These are phyloP conservation scores for Ctenochaetus hawaiiensis DNA, from an alignment of 2,797 vertebrate species.

Conservation along the genomic window DNA sequence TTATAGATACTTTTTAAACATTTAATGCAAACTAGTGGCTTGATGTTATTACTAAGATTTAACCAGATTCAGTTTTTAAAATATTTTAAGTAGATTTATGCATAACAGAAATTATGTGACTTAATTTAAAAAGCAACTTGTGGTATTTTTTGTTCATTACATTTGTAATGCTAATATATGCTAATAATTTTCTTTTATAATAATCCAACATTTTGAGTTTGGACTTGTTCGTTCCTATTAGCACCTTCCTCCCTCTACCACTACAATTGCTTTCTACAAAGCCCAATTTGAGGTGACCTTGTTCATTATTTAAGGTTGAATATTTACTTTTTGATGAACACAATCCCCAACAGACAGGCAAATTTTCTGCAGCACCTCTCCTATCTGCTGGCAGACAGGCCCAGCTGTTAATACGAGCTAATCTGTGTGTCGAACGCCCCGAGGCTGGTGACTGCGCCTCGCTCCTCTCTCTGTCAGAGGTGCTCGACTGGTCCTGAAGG, in stretches of 20 bases:
- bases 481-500: constrained; percentile 56
- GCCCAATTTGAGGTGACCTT: constrained; percentile 9
- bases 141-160: not conserved
- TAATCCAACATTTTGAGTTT: not conserved
- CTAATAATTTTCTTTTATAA: not conserved
- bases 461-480: constrained; percentile 49
- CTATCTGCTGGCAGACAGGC: constrained; percentile 61
- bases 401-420: constrained; percentile 68
- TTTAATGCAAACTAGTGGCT: no score
- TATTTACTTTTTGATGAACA: constrained; percentile 42
- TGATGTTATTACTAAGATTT: no score
- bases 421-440: constrained; percentile 65
- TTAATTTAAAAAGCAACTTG: not conserved
- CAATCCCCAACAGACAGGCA: constrained; percentile 44
- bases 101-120: no score
- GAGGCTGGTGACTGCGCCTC: constrained; percentile 40
- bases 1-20: no score
- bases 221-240: not conserved
- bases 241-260: not conserved
- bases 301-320: constrained; percentile 17
- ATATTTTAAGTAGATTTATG: no score
- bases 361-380: constrained; percentile 33
- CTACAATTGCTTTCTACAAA: not conserved
- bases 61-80: no score
- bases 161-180: not conserved